Percentiles rank a stretch among this genome's conserved stretches.
These are phyloP conservation scores for Enteromius radiatus DNA, from an alignment of 2,797 vertebrate genomes.

Conservation along the genomic window DNA sequence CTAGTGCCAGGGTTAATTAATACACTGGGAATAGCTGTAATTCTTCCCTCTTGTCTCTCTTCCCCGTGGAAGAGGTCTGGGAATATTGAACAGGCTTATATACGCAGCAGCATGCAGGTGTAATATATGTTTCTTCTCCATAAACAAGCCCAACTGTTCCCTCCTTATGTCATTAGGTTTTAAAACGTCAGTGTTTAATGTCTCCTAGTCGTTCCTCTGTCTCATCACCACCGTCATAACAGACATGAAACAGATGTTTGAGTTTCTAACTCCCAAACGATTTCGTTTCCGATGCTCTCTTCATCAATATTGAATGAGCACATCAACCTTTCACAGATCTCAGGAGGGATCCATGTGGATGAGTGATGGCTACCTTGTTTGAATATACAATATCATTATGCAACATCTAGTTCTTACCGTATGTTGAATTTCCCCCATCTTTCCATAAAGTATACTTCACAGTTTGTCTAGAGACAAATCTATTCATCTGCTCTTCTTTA, in stretches of 20 bases:
- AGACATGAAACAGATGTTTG: conserved; percentile 45
- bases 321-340: conserved; percentile 67
- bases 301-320: conserved; percentile 60
- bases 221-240: conserved; percentile 5
- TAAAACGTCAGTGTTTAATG: conserved; percentile 31
- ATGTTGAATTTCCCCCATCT: not conserved
- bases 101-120: conserved; percentile 10
- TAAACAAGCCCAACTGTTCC: conserved; percentile 44
- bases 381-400: conserved; percentile 13
- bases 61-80: conserved; percentile 69
- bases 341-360: conserved; percentile 64
- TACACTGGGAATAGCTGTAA: conserved; percentile 69
- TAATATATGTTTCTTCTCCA: conserved; percentile 39
- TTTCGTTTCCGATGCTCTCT: conserved; percentile 13
- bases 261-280: conserved; percentile 28
- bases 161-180: conserved; percentile 24
- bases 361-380: conserved; percentile 24
- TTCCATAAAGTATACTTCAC: not conserved
- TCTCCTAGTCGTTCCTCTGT: conserved; percentile 16
- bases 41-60: conserved; percentile 68
- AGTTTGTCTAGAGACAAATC: not conserved
- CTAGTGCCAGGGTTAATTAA: conserved; percentile 53
- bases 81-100: conserved; percentile 75
- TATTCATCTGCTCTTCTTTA: not conserved
- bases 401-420: conserved; percentile 6